Evolutionary conservation across 2,888 invertebrate genomes (phyloP).

Genomic region (Drosophila neonasuta): DNA sequence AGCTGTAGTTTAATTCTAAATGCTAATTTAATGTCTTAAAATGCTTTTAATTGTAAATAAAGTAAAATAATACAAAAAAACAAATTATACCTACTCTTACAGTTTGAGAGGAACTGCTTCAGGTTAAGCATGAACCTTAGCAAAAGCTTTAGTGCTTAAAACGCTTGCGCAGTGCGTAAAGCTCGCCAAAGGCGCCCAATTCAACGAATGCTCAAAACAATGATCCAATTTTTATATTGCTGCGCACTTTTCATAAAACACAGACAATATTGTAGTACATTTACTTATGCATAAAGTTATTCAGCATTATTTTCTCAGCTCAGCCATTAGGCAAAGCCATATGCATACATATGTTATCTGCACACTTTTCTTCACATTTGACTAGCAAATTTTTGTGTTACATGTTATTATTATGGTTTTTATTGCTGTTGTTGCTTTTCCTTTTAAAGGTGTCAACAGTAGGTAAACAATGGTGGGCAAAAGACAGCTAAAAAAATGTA

Average conservation of each 20-base stretch:
- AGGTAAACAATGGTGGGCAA: constrained; percentile 56
- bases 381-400: constrained; percentile 33
- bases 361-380: constrained; percentile 22
- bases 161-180: constrained; percentile 20
- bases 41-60: constrained; percentile 76
- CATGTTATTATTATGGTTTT: constrained; percentile 34
- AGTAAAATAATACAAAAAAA: constrained; percentile 36
- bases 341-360: constrained; percentile 10
- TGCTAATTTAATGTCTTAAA: constrained; percentile 61
- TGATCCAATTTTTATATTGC: neutral
- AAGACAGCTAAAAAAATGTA: neutral
- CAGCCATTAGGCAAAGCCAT: constrained; percentile 30
- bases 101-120: constrained; percentile 6
- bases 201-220: constrained; percentile 7
- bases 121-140: neutral
- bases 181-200: constrained; percentile 12
- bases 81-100: neutral
- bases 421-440: constrained; percentile 49
- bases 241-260: neutral
- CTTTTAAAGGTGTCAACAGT: constrained; percentile 68
- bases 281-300: constrained; percentile 15
- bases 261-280: constrained; percentile 3
- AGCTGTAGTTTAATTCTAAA: constrained; percentile 51
- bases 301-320: constrained; percentile 35
- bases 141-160: constrained; percentile 2